Evolutionary conservation across 2,888 invertebrate genomes (phyloP), one percentile per base, ranked within the genome.

Genomic region (Lacanobia wlatinum): DNA sequence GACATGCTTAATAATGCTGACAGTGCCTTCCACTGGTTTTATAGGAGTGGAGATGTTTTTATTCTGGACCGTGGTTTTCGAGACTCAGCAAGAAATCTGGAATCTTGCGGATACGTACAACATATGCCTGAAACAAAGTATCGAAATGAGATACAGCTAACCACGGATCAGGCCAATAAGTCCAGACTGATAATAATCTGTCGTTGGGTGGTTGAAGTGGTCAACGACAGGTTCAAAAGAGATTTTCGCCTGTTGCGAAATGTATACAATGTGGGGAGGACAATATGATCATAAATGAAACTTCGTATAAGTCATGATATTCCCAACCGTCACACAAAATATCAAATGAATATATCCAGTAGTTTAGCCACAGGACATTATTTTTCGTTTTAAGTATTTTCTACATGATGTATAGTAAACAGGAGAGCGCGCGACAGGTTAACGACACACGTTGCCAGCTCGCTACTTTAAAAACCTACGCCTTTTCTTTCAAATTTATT

Each of bases 31-130:
- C 56, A 12, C 34, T 58, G 56, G 56, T 58, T 58, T 18, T 58
- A 58, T 34, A 58, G 38, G 34, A 58, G 34, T 58, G 58, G 58
- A 6, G n/a, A 58, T 58, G 58, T 38, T 58, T 58, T 58, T 38
- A 58, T 58, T 58, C 12, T 58, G 10, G 58, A 58, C 58, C 58
- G 34, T 46, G 46, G 46, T 5, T 46, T 46, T 46, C 46, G 46
- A 3, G 46, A 46, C 16, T 46, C 46, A 46, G 16, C 6, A 46
- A 6, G 6, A 46, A 46, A 46, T 46, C 46, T 46, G 5, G 46
- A 46, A 6, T 46, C 46, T 46, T 46, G 46, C 46, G 46, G 46
- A 5, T 46, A 16, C 4, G 58, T 18, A 38, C 10, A 5, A 58
- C 58, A 38, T 58, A 58, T 38, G 34, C 34, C 58, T 12, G 58